Base-by-base conservation (phyloP, 2,797 vertebrate species). In the Scyliorhinus canicula region DNA sequence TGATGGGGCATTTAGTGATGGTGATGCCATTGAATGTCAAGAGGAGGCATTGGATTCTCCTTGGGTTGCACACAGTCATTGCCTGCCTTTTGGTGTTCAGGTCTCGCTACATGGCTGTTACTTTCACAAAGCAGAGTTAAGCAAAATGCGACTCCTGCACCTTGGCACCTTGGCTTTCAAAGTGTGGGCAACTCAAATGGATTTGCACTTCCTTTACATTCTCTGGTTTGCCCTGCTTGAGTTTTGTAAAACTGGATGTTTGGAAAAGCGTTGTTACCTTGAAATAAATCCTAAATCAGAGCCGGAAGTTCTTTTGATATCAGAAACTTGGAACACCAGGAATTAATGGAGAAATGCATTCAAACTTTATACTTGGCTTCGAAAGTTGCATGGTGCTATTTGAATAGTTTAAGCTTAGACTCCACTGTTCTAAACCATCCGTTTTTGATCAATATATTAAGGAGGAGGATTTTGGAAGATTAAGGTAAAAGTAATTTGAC, bases 401-500 rank as follows among this genome's bases (percentile, higher is more conserved):
- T 60, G 57, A 60, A 60, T 31, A 4, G 14, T 26, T 47, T 63
- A 90, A 90, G 55, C 86, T 19, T 28, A 14, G 31, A n/a, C 9
- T 35, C 4, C 31, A 57, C 52, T 35, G 28, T 12, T 35, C 35
- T 55, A 86, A 86, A 55, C 52, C 26, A 52, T 35, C 50, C 28
- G 3, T 86, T 55, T 52, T 86, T 52, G 57, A 86, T 55, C 55
- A 86, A 5, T 55, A 55, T 86, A 86, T 77, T 40, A 57, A 90
- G 31, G 86, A 57, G 35, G 19, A 90, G 86, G 86, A 90, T 90
- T 19, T 55, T 60, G 86, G 86, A 90, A 90, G 55, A 90, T 90
- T 90, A 90, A 90, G 86, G 35, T 55, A n/a, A 60, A 90, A 60
- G 35, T 57, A 86, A 50, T 35, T 86, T 55, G 85, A 35, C 85